Evolutionary conservation across 92 coral and sea anemone genomes (phyloP).

Genomic region (Umimayanthus kanabou): DNA sequence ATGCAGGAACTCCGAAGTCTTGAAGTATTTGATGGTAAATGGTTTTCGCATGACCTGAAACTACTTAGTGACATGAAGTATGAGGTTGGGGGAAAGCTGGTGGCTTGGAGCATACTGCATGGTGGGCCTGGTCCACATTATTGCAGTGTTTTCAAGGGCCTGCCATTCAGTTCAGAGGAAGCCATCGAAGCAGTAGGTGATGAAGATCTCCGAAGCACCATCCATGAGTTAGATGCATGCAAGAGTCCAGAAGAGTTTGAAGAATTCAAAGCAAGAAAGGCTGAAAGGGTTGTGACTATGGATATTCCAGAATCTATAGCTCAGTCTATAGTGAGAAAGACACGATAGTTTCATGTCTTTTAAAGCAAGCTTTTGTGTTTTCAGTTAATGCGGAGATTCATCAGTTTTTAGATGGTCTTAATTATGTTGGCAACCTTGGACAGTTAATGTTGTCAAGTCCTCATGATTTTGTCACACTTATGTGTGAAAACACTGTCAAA

Average conservation of each 20-base stretch:
- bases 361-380: slow-evolving; percentile 18
- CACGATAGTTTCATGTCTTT: slow-evolving; percentile 17
- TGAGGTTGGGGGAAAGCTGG: slow-evolving; percentile 35
- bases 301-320: slow-evolving; percentile 36
- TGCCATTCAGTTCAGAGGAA: slow-evolving; percentile 28
- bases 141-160: slow-evolving; percentile 34
- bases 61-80: slow-evolving; percentile 38
- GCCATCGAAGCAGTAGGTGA: slow-evolving; percentile 36
- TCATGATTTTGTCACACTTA: slow-evolving; percentile 20
- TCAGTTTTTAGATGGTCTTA: slow-evolving; percentile 31
- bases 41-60: slow-evolving; percentile 46
- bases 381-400: slow-evolving; percentile 28
- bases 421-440: slow-evolving; percentile 19
- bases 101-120: slow-evolving; percentile 46
- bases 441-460: slow-evolving; percentile 6
- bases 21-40: slow-evolving; percentile 34
- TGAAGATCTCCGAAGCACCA: slow-evolving; percentile 10
- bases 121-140: slow-evolving; percentile 39
- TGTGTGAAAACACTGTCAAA: slow-evolving; percentile 20
- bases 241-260: slow-evolving; percentile 23
- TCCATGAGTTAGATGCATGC: slow-evolving; percentile 26
- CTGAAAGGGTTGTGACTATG: slow-evolving; percentile 23
- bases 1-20: slow-evolving; percentile 18
- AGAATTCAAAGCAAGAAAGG: slow-evolving; percentile 27
- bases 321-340: slow-evolving; percentile 28